Conservation (phyloP, 2,113 vertebrate species). For the Zosterops borbonicus region DNA sequence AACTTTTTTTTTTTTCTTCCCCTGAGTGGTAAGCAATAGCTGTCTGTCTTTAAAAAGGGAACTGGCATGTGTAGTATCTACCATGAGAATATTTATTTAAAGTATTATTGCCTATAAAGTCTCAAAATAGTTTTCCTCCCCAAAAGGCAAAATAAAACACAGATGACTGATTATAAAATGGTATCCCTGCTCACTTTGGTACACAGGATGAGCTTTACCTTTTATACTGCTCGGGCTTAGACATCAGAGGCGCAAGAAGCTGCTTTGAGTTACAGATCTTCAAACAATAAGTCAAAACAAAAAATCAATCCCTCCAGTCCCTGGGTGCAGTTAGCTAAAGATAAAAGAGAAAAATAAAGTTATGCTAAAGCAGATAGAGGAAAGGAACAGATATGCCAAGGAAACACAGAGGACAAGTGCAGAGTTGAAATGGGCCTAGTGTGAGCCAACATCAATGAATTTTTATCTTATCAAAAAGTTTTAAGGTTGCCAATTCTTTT, state of each 20-base stretch:
- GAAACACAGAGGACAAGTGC: constrained; percentile 75
- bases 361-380: constrained; percentile 77
- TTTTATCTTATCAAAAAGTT: constrained; percentile 82
- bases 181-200: constrained; percentile 67
- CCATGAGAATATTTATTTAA: constrained; percentile 42
- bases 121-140: constrained; percentile 61
- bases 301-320: constrained; percentile 89
- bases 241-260: constrained; percentile 89
- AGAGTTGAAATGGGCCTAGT: constrained; percentile 72
- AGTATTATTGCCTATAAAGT: constrained; percentile 57
- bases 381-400: constrained; percentile 73
- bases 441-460: constrained; percentile 79
- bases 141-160: constrained; percentile 69
- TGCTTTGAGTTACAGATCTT: constrained; percentile 96
- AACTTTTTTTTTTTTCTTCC: not conserved
- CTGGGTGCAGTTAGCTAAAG: constrained; percentile 83
- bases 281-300: constrained; percentile 98
- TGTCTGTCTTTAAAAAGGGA: not conserved
- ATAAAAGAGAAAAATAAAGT: constrained; percentile 92
- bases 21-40: not conserved
- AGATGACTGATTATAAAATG: constrained; percentile 74
- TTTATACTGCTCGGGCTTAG: constrained; percentile 87
- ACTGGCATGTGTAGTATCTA: not conserved
- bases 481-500: constrained; percentile 74
- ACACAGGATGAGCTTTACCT: constrained; percentile 83